Evolutionary conservation across 2,797 vertebrate species (phyloP).

Genomic region (Leuciscus waleckii): DNA sequence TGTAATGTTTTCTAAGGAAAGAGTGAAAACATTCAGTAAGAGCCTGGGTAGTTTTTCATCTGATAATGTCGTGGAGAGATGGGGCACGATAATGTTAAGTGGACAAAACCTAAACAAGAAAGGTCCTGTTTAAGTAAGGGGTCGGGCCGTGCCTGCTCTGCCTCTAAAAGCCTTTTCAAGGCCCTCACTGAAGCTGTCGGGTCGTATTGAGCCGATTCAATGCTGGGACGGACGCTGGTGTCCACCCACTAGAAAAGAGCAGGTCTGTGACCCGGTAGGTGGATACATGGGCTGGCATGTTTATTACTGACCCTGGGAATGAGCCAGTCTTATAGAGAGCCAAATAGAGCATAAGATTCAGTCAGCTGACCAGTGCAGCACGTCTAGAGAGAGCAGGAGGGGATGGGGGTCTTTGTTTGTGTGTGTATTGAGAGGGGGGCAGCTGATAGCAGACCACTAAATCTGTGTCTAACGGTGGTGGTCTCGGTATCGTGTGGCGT

Average conservation of each 20-base stretch:
- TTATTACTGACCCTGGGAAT: constrained; percentile 59
- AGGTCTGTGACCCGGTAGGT: constrained; percentile 68
- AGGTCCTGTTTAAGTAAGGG: constrained; percentile 53
- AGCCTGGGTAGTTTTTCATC: constrained; percentile 1
- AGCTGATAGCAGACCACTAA: constrained; percentile 52
- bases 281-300: constrained; percentile 62
- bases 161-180: constrained; percentile 51
- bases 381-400: constrained; percentile 50
- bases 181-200: constrained; percentile 55
- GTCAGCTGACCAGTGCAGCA: constrained; percentile 61
- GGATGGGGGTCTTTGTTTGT: constrained; percentile 40
- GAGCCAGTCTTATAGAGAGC: constrained; percentile 56
- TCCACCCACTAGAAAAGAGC: constrained; percentile 67
- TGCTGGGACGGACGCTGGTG: constrained; percentile 70
- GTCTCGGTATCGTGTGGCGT: constrained; percentile 59
- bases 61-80: constrained; percentile 17
- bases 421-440: constrained; percentile 47
- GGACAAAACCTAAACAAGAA: constrained; percentile 47
- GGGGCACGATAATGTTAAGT: constrained; percentile 30
- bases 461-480: constrained; percentile 68
- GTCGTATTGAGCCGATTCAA: constrained; percentile 61
- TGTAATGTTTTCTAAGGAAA: constrained; percentile 1
- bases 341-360: constrained; percentile 67
- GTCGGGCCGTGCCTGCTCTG: constrained; percentile 7
- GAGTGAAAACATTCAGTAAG: constrained; percentile 1